phyloP scores from a whole-genome alignment of 2,797 vertebrate species.

The Acomys russatus region DNA sequence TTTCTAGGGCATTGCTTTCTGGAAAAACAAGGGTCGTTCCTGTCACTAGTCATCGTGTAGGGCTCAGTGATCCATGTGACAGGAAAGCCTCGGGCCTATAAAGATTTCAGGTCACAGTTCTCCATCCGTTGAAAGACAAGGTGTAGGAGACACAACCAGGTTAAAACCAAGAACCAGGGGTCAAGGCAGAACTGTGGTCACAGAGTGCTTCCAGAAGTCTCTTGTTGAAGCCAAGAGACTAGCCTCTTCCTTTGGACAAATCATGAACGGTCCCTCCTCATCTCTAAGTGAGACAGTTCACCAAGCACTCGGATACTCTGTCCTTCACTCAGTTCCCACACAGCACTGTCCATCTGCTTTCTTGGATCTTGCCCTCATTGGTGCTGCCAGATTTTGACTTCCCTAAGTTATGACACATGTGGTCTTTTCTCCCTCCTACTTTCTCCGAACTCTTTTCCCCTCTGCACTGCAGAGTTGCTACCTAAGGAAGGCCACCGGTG shows the following conservation, averaged over 20 bases:
- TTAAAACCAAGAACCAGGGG: not conserved
- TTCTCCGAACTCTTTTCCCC: slow-evolving; percentile 19
- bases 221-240: not conserved
- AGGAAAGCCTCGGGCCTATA: slow-evolving; percentile 50
- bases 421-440: not conserved
- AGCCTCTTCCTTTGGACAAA: slow-evolving; percentile 26
- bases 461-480: not conserved
- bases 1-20: slow-evolving; percentile 24
- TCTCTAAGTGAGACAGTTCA: not conserved
- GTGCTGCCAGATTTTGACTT: not conserved
- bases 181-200: not conserved
- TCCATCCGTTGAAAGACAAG: not conserved
- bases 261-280: not conserved
- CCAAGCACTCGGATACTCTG: not conserved
- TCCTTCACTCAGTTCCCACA: slow-evolving; percentile 49
- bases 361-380: slow-evolving; percentile 1
- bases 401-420: not conserved
- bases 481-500: not conserved
- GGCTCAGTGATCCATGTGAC: not conserved
- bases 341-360: slow-evolving; percentile 25
- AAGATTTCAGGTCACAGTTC: slow-evolving; percentile 34
- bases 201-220: not conserved
- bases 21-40: slow-evolving; percentile 21
- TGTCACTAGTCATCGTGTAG: not conserved
- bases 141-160: not conserved